Evolutionary conservation across 2,888 invertebrate species (phyloP).

Genomic region (Ectropis crepuscularia): DNA sequence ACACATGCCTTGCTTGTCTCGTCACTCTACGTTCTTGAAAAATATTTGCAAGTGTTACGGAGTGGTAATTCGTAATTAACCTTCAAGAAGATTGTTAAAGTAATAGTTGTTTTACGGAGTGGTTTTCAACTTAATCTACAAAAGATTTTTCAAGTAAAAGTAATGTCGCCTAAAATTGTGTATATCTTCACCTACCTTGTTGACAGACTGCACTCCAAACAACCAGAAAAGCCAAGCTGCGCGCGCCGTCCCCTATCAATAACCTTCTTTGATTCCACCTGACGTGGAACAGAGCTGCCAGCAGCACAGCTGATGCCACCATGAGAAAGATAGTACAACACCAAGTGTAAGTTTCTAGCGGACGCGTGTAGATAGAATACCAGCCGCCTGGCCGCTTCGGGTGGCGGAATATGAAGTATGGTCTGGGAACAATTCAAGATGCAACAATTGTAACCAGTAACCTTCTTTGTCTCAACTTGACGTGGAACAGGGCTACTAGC

Average conservation of each 20-base stretch:
- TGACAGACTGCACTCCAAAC: constrained; percentile 76
- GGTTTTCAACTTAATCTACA: too few relatives aligned
- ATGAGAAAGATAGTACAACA: constrained; percentile 71
- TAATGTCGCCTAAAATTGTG: too few relatives aligned
- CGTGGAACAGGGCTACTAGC: too few relatives aligned
- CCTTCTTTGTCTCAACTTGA: too few relatives aligned
- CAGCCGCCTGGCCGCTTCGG: constrained; percentile 85
- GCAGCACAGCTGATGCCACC: constrained; percentile 50
- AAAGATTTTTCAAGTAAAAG: too few relatives aligned
- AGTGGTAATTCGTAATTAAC: too few relatives aligned
- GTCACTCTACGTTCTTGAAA: too few relatives aligned
- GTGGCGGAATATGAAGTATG: constrained; percentile 88
- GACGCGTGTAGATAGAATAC: constrained; percentile 86
- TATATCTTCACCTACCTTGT: constrained; percentile 61
- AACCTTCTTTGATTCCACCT: constrained; percentile 30
- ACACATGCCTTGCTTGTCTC: too few relatives aligned
- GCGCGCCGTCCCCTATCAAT: constrained; percentile 49
- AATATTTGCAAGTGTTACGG: too few relatives aligned
- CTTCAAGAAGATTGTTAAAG: too few relatives aligned
- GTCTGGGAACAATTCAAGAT: constrained; percentile 65
- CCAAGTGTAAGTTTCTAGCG: constrained; percentile 85
- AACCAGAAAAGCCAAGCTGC: constrained; percentile 75
- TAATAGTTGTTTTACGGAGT: too few relatives aligned
- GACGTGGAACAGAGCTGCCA: constrained; percentile 58
- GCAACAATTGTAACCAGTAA: too few relatives aligned